These are phyloP conservation scores for Caiman crocodilus DNA, from an alignment of 2,797 vertebrate species.

Conservation along the genomic window DNA sequence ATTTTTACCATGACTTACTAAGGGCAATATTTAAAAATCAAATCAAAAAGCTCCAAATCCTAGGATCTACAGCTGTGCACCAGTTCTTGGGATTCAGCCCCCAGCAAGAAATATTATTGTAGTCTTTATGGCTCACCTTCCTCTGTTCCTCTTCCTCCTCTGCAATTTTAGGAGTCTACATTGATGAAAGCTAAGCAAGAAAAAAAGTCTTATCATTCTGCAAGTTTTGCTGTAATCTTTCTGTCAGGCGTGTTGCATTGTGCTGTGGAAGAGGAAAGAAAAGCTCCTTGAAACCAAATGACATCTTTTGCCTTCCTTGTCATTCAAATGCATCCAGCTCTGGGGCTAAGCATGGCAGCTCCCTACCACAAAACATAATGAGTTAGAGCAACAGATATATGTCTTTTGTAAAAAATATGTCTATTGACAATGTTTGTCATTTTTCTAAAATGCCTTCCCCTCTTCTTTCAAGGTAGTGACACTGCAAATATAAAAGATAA, in stretches of 20 bases:
- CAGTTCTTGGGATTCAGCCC: background rate
- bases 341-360: background rate
- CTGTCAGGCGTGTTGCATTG: constrained; percentile 11
- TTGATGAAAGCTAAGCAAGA: background rate
- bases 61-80: background rate
- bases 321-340: background rate
- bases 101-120: background rate
- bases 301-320: background rate
- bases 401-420: background rate
- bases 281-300: constrained; percentile 1
- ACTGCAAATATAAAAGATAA: constrained; percentile 51
- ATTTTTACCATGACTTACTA: background rate
- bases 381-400: background rate
- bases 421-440: background rate
- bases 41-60: background rate
- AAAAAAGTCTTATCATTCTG: background rate
- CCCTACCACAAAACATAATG: background rate
- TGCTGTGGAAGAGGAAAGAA: background rate
- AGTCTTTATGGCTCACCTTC: background rate
- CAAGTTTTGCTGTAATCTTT: background rate
- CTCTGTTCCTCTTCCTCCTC: background rate
- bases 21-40: background rate
- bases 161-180: background rate
- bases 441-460: constrained; percentile 19
- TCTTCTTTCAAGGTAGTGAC: constrained; percentile 29